A percentile compares a stretch with the other conserved stretches of the same genome.
phyloP scores from a whole-genome alignment of 2,797 vertebrate species.

The Paratrypauchen microcephalus region DNA sequence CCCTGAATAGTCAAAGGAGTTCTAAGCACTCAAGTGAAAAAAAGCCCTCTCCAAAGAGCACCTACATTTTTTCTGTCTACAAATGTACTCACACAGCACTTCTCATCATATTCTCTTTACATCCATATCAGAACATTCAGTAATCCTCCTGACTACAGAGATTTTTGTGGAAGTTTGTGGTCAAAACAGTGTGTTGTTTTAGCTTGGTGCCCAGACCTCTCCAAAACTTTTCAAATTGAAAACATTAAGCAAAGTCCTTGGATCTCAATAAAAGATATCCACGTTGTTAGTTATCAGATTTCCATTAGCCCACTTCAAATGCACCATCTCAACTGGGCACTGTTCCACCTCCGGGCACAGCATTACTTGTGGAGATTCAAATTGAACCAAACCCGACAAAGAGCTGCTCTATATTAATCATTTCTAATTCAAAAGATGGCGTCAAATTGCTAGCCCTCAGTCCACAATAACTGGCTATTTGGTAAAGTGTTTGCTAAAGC shows the following conservation, averaged over 20 bases:
- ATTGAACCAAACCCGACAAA: constrained; percentile 11
- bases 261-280: background rate
- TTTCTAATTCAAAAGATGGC: constrained; percentile 31
- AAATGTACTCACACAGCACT: too few relatives aligned
- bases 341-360: constrained; percentile 4
- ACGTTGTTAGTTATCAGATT: constrained; percentile 9
- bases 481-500: constrained; percentile 31
- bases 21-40: too few relatives aligned
- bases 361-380: constrained; percentile 15
- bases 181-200: too few relatives aligned
- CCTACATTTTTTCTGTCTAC: too few relatives aligned
- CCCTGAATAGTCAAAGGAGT: too few relatives aligned
- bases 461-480: constrained; percentile 37
- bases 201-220: background rate
- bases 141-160: too few relatives aligned
- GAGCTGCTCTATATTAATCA: constrained; percentile 33
- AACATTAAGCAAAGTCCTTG: constrained; percentile 6
- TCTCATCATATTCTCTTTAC: too few relatives aligned
- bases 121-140: too few relatives aligned
- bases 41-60: too few relatives aligned
- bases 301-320: background rate
- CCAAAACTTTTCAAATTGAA: background rate
- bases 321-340: background rate
- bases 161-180: too few relatives aligned
- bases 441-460: constrained; percentile 28